These are phyloP conservation scores for Uloborus diversus DNA, from an alignment of 1,140 invertebrate genomes.

Conservation along the genomic window DNA sequence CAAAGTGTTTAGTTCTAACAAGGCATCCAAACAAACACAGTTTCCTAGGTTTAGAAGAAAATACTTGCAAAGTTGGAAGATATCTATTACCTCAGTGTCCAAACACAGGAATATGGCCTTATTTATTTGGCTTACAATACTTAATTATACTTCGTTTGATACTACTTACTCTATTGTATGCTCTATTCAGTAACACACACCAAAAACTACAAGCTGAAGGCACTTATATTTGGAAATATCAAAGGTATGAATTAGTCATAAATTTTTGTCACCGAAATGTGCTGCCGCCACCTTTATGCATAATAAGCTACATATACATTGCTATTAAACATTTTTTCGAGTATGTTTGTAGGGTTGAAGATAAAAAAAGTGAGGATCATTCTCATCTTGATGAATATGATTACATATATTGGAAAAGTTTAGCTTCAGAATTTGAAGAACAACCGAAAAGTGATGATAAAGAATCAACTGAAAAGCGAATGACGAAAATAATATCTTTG, in stretches of 20 bases:
- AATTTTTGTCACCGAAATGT: constrained; percentile 63
- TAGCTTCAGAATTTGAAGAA: neutral
- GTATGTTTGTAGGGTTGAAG: neutral
- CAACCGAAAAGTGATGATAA: neutral
- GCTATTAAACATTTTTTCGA: neutral
- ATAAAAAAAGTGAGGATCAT: neutral
- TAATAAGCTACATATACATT: neutral
- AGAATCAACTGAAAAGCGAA: neutral
- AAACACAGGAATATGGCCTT: constrained; percentile 62
- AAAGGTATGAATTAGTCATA: constrained; percentile 64
- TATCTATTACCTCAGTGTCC: constrained; percentile 60
- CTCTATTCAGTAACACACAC: constrained; percentile 66
- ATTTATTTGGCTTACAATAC: constrained; percentile 65
- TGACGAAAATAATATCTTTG: neutral
- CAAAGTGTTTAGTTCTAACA: neutral
- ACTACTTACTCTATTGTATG: constrained; percentile 65
- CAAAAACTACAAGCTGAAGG: constrained; percentile 61
- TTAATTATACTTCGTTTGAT: constrained; percentile 65
- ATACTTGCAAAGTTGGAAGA: constrained; percentile 18
- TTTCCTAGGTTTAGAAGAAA: constrained; percentile 7
- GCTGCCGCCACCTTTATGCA: constrained; percentile 11
- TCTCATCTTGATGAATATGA: neutral
- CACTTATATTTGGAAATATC: constrained; percentile 65
- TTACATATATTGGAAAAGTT: constrained; percentile 26
- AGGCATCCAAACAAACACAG: neutral